Evolutionary conservation across 1,140 invertebrate species (phyloP), one percentile per base, ranked within the genome.

Genomic region (Goniozus legneri): DNA sequence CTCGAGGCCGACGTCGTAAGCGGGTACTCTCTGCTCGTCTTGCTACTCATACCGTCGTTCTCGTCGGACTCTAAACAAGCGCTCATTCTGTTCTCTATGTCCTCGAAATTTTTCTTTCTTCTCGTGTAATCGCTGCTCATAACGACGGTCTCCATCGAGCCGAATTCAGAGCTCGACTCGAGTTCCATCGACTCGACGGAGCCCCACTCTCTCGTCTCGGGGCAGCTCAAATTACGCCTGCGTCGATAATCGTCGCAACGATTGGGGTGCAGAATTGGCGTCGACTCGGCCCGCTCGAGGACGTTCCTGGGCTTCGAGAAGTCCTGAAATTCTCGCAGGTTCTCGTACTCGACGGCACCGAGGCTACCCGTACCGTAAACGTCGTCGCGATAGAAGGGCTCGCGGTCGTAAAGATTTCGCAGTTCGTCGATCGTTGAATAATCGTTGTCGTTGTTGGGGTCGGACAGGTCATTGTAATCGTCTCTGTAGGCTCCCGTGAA

Each of bases 361-460:
- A 16, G 13, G 45, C 18, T 15, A 33, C 47, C 33, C 43, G 43
- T 15, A 8, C 50, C 8, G 14, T n/a, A n/a, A n/a, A n/a, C n/a
- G n/a, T n/a, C n/a, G n/a, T n/a, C n/a, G n/a, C n/a, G n/a, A n/a
- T n/a, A n/a, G n/a, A n/a, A n/a, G n/a, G n/a, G n/a, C n/a, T 46
- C 41, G 0, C 46, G 53, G 7, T 33, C 34, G 33, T 56, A 63
- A 14, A 19, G 21, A 54, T 38, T 48, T 12, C 53, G 27, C 10
- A 10, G 24, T 15, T 72, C 71, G 16, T 75, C 73, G 37, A 73
- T 73, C 48, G 65, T 73, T 41, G 67, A 73, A 37, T 75, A 76
- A 20, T 71, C 62, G 36, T 73, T 71, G 14, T 76, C 69, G 32
- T 60, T 65, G 0, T 52, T 30, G 19, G 55, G 46, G 21, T 60